Base-by-base conservation (phyloP, 2,113 vertebrate species). In the Antennarius striatus region DNA sequence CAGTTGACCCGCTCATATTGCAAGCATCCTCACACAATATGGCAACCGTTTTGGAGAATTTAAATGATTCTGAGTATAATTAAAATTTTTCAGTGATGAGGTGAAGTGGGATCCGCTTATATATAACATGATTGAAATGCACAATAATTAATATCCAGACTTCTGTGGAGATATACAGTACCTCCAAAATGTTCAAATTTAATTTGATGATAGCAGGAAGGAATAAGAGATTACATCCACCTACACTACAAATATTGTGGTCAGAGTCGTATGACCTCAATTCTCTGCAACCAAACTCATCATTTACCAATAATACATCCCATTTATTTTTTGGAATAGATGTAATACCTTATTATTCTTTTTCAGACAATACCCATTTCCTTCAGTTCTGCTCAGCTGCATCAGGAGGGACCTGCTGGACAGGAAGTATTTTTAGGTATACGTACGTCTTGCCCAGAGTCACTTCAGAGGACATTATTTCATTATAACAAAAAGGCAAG, bases 11-110 rank as follows among this genome's bases (percentile, higher is more conserved):
- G 52, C 63, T 68, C 40, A 45, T 58, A 68, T 72, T 67, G 60
- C 57, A 66, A 67, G 60, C 54, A 53, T 56, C 48, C 39, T 22
- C 56, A 70, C 58, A 59, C 49, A 36, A 60, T 17, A 15, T 32
- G 46, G 7, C 32, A 36, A 7, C 4, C 7, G 42, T 74, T 49
- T 65, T 55, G 62, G 61, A 52, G 64, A 67, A 82, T 84, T 69
- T 36, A 39, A 75, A 71, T 71, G 9, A 65, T 77, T 70, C 29
- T 63, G 6, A 11, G 28, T 42, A 42, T 54, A 29, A 79, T 82
- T 81, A 73, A 46, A 54, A 3, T 79, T 73, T 73, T 65, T 75
- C 52, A 80, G 54, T 81, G 60, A 87, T 76, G 65, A 71, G 71
- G 30, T 63, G 48, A 72, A 55, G 53, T 63, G 51, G 61, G 55